Evolutionary conservation across 2,113 vertebrate species (phyloP).

Genomic region (Eonycteris spelaea): DNA sequence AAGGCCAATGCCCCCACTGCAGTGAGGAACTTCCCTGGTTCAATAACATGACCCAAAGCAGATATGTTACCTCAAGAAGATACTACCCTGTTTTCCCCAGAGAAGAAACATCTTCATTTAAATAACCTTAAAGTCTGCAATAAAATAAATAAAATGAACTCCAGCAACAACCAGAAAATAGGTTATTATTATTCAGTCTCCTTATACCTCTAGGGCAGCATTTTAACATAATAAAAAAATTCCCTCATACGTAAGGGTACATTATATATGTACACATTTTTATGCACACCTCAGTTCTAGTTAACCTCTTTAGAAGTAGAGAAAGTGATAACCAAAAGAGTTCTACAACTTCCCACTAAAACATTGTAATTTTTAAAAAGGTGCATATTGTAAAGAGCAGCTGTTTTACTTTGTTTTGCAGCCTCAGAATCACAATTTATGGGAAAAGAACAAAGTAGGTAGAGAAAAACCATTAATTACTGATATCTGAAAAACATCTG

Average conservation of each 20-base stretch:
- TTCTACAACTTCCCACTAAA: not conserved
- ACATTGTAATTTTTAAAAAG: not conserved
- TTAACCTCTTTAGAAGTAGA: not conserved
- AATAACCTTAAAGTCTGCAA: slow-evolving; percentile 61
- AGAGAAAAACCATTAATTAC: not conserved
- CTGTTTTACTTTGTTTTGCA: slow-evolving; percentile 43
- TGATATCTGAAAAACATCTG: not conserved
- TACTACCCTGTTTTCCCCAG: not conserved
- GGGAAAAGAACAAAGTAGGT: not conserved
- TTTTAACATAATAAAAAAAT: not conserved
- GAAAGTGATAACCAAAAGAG: not conserved
- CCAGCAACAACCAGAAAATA: slow-evolving; percentile 69
- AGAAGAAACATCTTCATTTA: slow-evolving; percentile 60
- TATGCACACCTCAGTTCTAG: not conserved
- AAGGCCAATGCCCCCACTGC: accelerated
- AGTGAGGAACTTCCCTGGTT: not conserved
- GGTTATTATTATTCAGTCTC: slow-evolving; percentile 47
- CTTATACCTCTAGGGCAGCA: not conserved
- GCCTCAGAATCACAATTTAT: slow-evolving; percentile 19
- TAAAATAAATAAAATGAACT: slow-evolving; percentile 71
- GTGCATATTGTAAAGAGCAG: slow-evolving; percentile 59
- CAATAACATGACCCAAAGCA: not conserved
- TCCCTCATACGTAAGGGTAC: slow-evolving; percentile 65
- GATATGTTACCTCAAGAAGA: not conserved
- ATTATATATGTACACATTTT: not conserved